A percentile compares a stretch with the other conserved stretches of the same genome.
Evolutionary conservation across 2,113 vertebrate genomes (phyloP).

Genomic region (Pseudopodoces humilis): DNA sequence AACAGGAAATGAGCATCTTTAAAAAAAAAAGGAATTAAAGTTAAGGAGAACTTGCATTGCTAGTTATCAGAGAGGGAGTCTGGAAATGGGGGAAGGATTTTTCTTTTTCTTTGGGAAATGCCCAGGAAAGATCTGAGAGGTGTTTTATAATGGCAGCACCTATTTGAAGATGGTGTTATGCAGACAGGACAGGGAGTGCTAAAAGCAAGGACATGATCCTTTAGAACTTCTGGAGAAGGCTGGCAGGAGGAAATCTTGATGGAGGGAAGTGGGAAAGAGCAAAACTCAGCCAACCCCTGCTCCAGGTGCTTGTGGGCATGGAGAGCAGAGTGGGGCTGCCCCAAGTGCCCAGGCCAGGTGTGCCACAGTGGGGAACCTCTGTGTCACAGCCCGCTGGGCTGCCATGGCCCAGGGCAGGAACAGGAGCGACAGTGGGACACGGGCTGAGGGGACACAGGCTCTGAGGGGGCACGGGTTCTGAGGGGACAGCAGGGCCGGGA

Average conservation of each 20-base stretch:
- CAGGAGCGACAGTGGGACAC: fast-evolving
- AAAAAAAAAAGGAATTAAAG: not conserved
- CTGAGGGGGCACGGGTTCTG: no score
- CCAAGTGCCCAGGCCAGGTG: fast-evolving
- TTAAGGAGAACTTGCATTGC: not conserved
- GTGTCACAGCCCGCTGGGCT: not conserved
- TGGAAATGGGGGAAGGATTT: not conserved
- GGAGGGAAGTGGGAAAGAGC: not conserved
- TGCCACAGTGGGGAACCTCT: no score
- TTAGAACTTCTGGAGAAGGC: no score
- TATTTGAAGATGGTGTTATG: fast-evolving
- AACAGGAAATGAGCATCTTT: not conserved
- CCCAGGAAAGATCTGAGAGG: no score
- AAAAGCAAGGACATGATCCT: not conserved
- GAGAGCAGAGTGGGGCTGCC: not conserved
- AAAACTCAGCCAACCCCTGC: not conserved
- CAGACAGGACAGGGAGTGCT: not conserved
- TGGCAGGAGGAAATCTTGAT: not conserved
- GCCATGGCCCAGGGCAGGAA: not conserved
- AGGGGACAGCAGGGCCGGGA: fast-evolving
- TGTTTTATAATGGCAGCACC: not conserved
- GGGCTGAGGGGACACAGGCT: fast-evolving
- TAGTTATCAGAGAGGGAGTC: not conserved
- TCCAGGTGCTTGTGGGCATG: fast-evolving
- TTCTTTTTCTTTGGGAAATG: not conserved